A percentile compares a stretch with the other conserved stretches of the same genome.
Evolutionary conservation across 2,113 vertebrate genomes (phyloP).

Genomic region (Sturnus vulgaris): DNA sequence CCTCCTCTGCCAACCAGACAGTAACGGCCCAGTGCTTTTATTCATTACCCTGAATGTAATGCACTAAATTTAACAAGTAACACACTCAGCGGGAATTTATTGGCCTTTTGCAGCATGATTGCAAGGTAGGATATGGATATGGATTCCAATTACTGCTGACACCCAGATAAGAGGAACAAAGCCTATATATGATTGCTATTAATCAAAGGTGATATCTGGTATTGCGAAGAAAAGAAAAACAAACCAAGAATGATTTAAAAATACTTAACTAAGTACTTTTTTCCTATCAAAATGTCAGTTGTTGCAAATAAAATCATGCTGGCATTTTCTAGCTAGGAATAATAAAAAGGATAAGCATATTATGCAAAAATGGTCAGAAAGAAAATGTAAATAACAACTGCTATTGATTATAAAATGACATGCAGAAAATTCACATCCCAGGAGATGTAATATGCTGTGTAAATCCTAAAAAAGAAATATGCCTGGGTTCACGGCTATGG

Average conservation of each 20-base stretch:
- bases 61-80: constrained; percentile 81
- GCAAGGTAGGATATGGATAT: constrained; percentile 76
- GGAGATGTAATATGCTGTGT: neutral
- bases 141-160: constrained; percentile 80
- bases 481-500: neutral
- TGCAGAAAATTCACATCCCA: neutral
- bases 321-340: neutral
- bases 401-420: neutral
- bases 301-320: constrained; percentile 13
- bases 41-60: constrained; percentile 78
- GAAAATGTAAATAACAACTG: neutral
- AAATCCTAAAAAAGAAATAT: neutral
- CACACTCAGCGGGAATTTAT: constrained; percentile 78
- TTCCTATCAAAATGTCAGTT: neutral
- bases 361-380: neutral
- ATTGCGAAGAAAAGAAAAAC: constrained; percentile 22
- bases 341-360: constrained; percentile 4
- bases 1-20: constrained; percentile 69
- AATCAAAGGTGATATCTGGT: constrained; percentile 69
- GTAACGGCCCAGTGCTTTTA: constrained; percentile 79
- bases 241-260: constrained; percentile 16
- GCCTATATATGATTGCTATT: constrained; percentile 68
- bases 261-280: constrained; percentile 5
- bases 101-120: constrained; percentile 76
- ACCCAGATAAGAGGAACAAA: constrained; percentile 74